A percentile compares a stretch with the other conserved stretches of the same genome.
phyloP scores from a whole-genome alignment of 2,888 invertebrate genomes.

The Drosophila mettleri region DNA sequence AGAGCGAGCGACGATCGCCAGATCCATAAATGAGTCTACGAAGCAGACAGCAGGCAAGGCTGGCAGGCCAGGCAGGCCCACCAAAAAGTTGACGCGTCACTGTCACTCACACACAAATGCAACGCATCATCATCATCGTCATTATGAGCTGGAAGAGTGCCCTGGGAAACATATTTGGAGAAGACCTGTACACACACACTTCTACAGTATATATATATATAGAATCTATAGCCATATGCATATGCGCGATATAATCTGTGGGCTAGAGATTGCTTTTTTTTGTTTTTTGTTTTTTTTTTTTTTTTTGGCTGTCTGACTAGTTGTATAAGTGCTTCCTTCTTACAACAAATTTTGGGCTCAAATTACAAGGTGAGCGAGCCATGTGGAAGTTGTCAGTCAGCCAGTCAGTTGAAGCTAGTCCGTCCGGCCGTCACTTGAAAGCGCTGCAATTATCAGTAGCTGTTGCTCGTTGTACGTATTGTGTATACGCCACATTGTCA shows the following conservation, averaged over 20 bases:
- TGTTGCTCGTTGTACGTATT: constrained; percentile 52
- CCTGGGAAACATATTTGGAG: constrained; percentile 65
- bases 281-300: neutral
- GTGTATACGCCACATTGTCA: constrained; percentile 71
- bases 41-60: constrained; percentile 7
- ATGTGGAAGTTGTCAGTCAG: constrained; percentile 75
- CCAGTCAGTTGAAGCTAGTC: constrained; percentile 12
- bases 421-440: constrained; percentile 59
- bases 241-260: constrained; percentile 72
- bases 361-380: constrained; percentile 83
- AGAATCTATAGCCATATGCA: constrained; percentile 33
- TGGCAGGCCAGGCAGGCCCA: constrained; percentile 28
- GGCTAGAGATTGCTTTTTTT: constrained; percentile 19
- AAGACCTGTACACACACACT: constrained; percentile 5
- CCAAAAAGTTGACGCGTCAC: constrained; percentile 84
- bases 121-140: constrained; percentile 75
- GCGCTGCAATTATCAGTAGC: constrained; percentile 76
- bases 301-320: constrained; percentile 62
- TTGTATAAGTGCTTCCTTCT: constrained; percentile 82
- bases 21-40: constrained; percentile 44
- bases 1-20: constrained; percentile 26
- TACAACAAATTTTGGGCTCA: constrained; percentile 75
- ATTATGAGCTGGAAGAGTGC: constrained; percentile 67
- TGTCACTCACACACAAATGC: constrained; percentile 79
- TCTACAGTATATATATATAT: constrained; percentile 9